Evolutionary conservation across 2,888 invertebrate species (phyloP).

Genomic region (Alloscopus bannaensis): DNA sequence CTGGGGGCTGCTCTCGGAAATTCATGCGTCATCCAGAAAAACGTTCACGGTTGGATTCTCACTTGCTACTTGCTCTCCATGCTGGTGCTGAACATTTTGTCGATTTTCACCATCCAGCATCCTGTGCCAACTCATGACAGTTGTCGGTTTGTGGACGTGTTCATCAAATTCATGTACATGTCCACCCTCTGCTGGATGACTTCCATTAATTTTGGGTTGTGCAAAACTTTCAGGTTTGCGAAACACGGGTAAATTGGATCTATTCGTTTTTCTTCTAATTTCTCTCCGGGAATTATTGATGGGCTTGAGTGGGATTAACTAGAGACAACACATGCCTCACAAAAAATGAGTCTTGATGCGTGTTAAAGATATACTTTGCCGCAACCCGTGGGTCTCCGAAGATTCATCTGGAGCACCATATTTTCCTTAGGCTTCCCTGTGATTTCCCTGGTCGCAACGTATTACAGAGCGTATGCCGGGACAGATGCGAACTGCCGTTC

Average conservation of each 20-base stretch:
- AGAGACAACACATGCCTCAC: too few relatives aligned
- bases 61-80: slow-evolving; percentile 62
- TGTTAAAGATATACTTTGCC: slow-evolving; percentile 43
- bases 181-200: slow-evolving; percentile 66
- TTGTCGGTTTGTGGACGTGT: slow-evolving; percentile 49
- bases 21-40: slow-evolving; percentile 55
- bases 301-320: too few relatives aligned
- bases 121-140: slow-evolving; percentile 11
- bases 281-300: too few relatives aligned
- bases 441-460: slow-evolving; percentile 40
- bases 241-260: background rate
- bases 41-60: slow-evolving; percentile 66
- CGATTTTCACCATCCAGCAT: slow-evolving; percentile 35
- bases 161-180: slow-evolving; percentile 61
- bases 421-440: slow-evolving; percentile 56
- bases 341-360: background rate
- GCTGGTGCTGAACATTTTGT: slow-evolving; percentile 58
- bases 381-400: slow-evolving; percentile 42
- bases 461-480: slow-evolving; percentile 27
- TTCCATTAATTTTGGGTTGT: slow-evolving; percentile 63
- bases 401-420: slow-evolving; percentile 54
- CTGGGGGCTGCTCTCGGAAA: slow-evolving; percentile 57
- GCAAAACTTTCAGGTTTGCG: slow-evolving; percentile 56
- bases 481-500: slow-evolving; percentile 10
- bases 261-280: background rate